phyloP scores from a whole-genome alignment of 2,888 invertebrate species.

The Crossocerus cetratus region DNA sequence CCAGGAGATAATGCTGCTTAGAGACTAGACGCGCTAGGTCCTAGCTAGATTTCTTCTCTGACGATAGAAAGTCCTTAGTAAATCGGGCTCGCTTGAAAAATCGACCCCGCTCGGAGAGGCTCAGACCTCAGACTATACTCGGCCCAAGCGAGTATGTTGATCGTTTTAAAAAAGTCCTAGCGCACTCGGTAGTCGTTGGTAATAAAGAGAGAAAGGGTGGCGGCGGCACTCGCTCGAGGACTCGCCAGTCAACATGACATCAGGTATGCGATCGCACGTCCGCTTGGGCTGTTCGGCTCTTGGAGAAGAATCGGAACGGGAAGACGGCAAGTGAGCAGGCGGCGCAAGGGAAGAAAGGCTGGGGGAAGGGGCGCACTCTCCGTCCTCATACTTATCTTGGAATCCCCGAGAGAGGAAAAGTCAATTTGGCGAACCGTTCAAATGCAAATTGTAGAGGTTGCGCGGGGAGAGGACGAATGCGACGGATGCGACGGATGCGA shows the following conservation, averaged over 20 bases:
- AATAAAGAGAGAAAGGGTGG: too few relatives aligned
- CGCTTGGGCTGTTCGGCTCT: background rate
- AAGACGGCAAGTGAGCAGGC: background rate
- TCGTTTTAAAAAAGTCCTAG: conserved; percentile 46
- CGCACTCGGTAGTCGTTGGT: background rate
- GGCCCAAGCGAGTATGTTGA: too few relatives aligned
- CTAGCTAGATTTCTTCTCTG: conserved; percentile 25
- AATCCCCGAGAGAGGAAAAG: background rate
- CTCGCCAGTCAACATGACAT: background rate
- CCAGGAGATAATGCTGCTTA: conserved; percentile 21
- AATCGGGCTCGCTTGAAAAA: conserved; percentile 51
- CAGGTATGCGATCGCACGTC: too few relatives aligned
- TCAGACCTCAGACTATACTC: too few relatives aligned
- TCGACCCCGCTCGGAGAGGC: conserved; percentile 8
- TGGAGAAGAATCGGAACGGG: background rate
- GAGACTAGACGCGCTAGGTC: conserved; percentile 22
- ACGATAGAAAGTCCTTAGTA: conserved; percentile 57
- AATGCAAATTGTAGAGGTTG: conserved; percentile 24
- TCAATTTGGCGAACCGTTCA: conserved; percentile 6
- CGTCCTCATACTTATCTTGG: conserved; percentile 2
- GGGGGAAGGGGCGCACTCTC: background rate
- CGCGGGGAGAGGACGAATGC: conserved; percentile 10
- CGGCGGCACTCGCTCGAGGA: background rate
- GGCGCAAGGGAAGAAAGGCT: background rate
- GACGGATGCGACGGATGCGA: background rate